Evolutionary conservation across 2,113 vertebrate genomes (phyloP).

Genomic region (Mastomys natalensis): DNA sequence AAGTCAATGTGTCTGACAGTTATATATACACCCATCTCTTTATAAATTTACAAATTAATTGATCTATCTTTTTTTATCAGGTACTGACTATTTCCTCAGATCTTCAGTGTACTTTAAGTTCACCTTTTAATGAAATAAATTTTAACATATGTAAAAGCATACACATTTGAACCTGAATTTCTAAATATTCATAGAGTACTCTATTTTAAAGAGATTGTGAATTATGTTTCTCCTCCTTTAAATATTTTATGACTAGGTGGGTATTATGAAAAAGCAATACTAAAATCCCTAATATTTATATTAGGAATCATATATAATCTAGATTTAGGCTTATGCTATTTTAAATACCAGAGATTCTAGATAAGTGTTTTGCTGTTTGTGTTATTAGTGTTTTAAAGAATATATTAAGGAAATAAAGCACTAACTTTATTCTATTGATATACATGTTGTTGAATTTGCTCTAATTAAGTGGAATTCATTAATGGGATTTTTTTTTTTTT

Average conservation of each 20-base stretch:
- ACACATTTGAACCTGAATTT: background rate
- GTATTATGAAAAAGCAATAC: background rate
- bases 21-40: background rate
- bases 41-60: background rate
- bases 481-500: background rate
- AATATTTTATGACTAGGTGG: background rate
- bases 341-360: background rate
- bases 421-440: background rate
- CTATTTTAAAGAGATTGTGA: background rate
- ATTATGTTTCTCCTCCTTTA: background rate
- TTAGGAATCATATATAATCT: background rate
- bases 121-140: background rate
- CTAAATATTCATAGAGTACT: background rate
- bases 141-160: background rate
- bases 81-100: background rate
- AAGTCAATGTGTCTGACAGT: background rate
- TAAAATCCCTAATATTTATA: background rate
- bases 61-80: background rate
- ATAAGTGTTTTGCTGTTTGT: background rate
- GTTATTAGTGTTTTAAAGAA: background rate
- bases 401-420: background rate
- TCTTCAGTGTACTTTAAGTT: background rate
- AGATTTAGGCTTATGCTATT: background rate
- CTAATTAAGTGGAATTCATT: background rate
- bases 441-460: background rate